Percentiles rank a stretch among this genome's conserved stretches.
phyloP scores from a whole-genome alignment of 1,140 invertebrate species.

The Cydia strobilella region DNA sequence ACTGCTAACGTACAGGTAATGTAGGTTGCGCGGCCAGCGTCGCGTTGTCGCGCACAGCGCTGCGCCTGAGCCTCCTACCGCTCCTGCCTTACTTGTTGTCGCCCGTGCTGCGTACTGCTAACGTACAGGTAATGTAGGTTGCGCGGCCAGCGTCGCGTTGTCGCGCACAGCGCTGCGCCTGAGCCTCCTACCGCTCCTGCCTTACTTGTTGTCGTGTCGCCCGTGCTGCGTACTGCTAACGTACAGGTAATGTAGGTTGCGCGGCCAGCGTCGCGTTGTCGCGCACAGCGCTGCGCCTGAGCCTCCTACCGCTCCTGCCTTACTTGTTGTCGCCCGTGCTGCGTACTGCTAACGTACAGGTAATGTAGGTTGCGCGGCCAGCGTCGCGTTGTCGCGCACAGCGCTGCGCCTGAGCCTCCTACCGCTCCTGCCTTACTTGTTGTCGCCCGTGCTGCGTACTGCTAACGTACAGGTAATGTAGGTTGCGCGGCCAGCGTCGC shows the following conservation, averaged over 20 bases:
- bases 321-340: conserved; percentile 89
- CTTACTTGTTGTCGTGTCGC: conserved; percentile 88
- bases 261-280: conserved; percentile 81
- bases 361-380: conserved; percentile 82
- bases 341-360: conserved; percentile 85
- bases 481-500: conserved; percentile 83
- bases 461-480: conserved; percentile 82
- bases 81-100: conserved; percentile 87
- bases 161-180: conserved; percentile 81
- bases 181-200: conserved; percentile 88
- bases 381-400: conserved; percentile 79
- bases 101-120: conserved; percentile 89
- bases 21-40: conserved; percentile 82
- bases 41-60: conserved; percentile 78
- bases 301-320: conserved; percentile 87
- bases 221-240: conserved; percentile 88
- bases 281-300: conserved; percentile 82
- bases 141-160: conserved; percentile 82
- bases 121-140: conserved; percentile 80
- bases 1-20: conserved; percentile 86
- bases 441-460: conserved; percentile 89
- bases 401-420: conserved; percentile 86
- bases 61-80: conserved; percentile 88
- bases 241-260: conserved; percentile 81
- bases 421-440: conserved; percentile 87